Evolutionary conservation across 2,888 invertebrate species (phyloP), one percentile per base, ranked within the genome.

Genomic region (Sinelater perroti): DNA sequence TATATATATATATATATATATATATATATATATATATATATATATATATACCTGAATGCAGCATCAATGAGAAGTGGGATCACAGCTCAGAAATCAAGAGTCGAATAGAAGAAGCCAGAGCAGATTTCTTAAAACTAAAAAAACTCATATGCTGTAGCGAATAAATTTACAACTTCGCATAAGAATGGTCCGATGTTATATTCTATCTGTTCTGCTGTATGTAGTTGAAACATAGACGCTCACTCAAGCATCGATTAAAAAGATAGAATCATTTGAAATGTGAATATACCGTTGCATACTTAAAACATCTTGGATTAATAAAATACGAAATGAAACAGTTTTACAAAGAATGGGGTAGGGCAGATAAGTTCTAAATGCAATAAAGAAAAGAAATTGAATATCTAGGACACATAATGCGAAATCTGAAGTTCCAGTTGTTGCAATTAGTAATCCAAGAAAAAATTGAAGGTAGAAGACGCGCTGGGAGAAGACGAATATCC

Each of bases 161-260:
- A 6, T 7, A 16, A 14, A n/a, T n/a, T n/a, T n/a, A n/a, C n/a
- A n/a, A n/a, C n/a, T n/a, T n/a, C n/a, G n/a, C n/a, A n/a, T n/a
- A n/a, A n/a, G n/a, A n/a, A n/a, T n/a, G n/a, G n/a, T n/a, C n/a
- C n/a, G n/a, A n/a, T n/a, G n/a, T n/a, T n/a, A n/a, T n/a, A n/a
- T n/a, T n/a, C n/a, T 46, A n/a, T 10, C 17, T 5, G 10, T 50
- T 16, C 38, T 50, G 3, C 24, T 50, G 18, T 40, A 50, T 26
- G 40, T 28, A 26, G 36, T 36, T 8, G 50, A 50, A 28, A 7
- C 38, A 21, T 50, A 28, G 38, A 50, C 50, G 17, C 40, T 50
- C 6, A 26, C 38, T 5, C 20, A 24, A 38, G 17, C n/a, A 17
- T 17, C 16, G 20, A 38, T 7, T 36, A 50, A 50, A 14, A 50